phyloP scores from a whole-genome alignment of 1,140 invertebrate species.

The Saccostrea echinata region DNA sequence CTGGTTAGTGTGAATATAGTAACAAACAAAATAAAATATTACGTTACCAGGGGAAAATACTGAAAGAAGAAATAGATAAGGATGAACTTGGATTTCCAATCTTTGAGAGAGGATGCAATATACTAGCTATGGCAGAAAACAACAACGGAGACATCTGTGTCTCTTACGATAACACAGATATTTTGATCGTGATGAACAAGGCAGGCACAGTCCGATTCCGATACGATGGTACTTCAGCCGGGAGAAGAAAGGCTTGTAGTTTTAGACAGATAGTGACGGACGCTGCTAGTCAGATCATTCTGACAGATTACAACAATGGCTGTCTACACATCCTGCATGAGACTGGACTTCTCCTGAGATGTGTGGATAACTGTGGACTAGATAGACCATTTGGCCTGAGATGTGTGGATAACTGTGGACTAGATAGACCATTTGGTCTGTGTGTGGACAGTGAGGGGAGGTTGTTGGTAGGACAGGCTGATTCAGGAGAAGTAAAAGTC shows the following conservation, averaged over 20 bases:
- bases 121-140: too few relatives aligned
- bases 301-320: neutral
- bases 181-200: neutral
- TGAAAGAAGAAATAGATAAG: too few relatives aligned
- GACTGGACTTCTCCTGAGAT: neutral
- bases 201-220: neutral
- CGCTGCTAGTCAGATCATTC: neutral
- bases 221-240: neutral
- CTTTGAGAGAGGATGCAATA: too few relatives aligned
- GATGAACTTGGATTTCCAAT: too few relatives aligned
- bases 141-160: too few relatives aligned
- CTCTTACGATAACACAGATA: neutral
- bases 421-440: neutral
- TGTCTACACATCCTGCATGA: slow-evolving; percentile 5
- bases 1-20: too few relatives aligned
- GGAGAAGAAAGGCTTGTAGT: neutral
- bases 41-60: too few relatives aligned
- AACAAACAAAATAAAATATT: too few relatives aligned
- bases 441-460: neutral
- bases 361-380: neutral
- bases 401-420: neutral
- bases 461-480: too few relatives aligned
- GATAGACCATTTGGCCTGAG: neutral
- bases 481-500: too few relatives aligned
- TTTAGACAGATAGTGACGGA: neutral